Conservation (phyloP, 2,888 invertebrate species). For the Sesamia inferens region DNA sequence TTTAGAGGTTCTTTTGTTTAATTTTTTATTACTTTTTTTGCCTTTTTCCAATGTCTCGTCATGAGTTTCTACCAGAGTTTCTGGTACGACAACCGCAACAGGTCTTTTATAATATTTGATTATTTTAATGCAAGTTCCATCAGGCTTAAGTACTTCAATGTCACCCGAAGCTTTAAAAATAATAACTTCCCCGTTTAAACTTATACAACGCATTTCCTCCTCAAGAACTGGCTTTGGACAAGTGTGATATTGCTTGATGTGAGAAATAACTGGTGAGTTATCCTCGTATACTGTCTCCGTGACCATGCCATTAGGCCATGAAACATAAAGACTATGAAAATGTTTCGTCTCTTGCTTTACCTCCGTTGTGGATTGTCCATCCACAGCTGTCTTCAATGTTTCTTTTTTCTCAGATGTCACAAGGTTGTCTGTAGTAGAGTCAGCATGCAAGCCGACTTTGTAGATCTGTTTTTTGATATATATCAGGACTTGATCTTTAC, state of each 20-base stretch:
- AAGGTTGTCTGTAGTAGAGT: conserved; percentile 50
- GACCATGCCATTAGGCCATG: conserved; percentile 86
- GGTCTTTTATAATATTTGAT: conserved; percentile 74
- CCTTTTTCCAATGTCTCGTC: conserved; percentile 72
- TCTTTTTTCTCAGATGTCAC: conserved; percentile 59
- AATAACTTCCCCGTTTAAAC: conserved; percentile 83
- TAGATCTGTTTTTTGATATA: conserved; percentile 80
- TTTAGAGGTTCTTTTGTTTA: conserved; percentile 73
- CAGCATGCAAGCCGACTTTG: conserved; percentile 59
- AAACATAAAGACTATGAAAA: conserved; percentile 78
- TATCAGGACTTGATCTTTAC: conserved; percentile 79
- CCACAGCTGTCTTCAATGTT: conserved; percentile 36
- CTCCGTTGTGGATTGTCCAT: conserved; percentile 53
- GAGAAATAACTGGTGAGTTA: conserved; percentile 77
- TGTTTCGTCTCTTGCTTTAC: conserved; percentile 72
- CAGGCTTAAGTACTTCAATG: conserved; percentile 79
- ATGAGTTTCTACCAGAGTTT: conserved; percentile 22
- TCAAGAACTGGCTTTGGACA: conserved; percentile 61
- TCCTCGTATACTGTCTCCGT: conserved; percentile 81
- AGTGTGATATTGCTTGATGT: conserved; percentile 81
- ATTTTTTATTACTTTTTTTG: conserved; percentile 75
- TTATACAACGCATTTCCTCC: conserved; percentile 83
- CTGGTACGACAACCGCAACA: conserved; percentile 52
- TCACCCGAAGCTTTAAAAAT: conserved; percentile 77
- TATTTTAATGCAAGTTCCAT: conserved; percentile 79